These are phyloP conservation scores for Jacana jacana DNA, from an alignment of 2,113 vertebrate species.

Conservation along the genomic window DNA sequence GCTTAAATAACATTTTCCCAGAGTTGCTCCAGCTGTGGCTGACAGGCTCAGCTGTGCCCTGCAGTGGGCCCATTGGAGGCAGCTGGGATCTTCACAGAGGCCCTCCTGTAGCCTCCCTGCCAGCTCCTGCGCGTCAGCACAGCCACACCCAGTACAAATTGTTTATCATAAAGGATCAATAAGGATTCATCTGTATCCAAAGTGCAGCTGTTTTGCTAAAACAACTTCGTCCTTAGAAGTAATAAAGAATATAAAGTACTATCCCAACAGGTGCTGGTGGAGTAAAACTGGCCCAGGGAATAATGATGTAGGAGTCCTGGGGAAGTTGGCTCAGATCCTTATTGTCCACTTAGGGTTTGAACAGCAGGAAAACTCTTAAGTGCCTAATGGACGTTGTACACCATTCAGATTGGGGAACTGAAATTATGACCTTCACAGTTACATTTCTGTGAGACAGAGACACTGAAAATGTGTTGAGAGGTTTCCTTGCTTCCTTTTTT, in stretches of 20 bases:
- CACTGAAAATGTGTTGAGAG: neutral
- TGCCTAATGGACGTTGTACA: neutral
- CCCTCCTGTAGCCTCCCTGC: fast-evolving
- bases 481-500: neutral
- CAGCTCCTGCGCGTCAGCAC: neutral
- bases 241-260: neutral
- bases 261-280: neutral
- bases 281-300: neutral
- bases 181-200: neutral
- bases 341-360: neutral
- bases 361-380: neutral
- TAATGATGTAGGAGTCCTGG: neutral
- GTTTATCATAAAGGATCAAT: too few relatives aligned
- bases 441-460: neutral
- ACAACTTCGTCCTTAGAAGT: neutral
- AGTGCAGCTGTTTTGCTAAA: neutral
- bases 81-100: neutral
- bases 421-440: neutral
- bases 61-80: fast-evolving
- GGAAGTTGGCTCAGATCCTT: neutral
- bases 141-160: neutral
- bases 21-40: neutral
- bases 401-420: neutral
- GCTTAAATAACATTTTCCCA: neutral
- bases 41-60: neutral